phyloP scores from a whole-genome alignment of 2,113 vertebrate genomes.

The Salvator merianae region DNA sequence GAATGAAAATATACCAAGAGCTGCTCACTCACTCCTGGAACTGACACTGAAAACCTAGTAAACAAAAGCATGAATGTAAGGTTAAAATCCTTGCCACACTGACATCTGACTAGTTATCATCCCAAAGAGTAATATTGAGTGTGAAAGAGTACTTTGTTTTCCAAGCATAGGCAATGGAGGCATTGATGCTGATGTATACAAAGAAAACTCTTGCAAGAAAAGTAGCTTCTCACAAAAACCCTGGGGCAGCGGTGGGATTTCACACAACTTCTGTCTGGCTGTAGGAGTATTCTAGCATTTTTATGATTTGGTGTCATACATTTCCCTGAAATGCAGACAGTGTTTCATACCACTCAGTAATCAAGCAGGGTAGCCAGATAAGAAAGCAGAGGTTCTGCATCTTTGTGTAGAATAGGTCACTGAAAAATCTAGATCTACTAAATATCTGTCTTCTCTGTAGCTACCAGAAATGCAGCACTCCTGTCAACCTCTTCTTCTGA shows the following conservation, averaged over 20 bases:
- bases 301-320: no score
- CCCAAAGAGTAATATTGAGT: not conserved
- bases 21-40: not conserved
- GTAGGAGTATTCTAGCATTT: not conserved
- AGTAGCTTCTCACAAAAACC: not conserved
- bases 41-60: not conserved
- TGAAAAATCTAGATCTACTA: no score
- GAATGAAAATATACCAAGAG: no score
- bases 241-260: not conserved
- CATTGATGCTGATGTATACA: not conserved
- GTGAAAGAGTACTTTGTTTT: constrained; percentile 1
- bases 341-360: not conserved
- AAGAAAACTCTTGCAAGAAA: not conserved
- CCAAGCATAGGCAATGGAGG: not conserved
- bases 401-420: no score
- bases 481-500: no score
- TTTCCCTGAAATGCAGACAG: not conserved
- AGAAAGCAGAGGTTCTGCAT: no score
- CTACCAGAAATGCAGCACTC: no score
- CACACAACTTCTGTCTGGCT: not conserved
- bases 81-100: not conserved
- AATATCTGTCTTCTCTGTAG: no score
- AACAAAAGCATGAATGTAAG: rapidly evolving
- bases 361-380: no score
- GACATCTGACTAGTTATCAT: not conserved